Base-by-base conservation (phyloP, 2,113 vertebrate species). In the Andinoacara biseriatus region DNA sequence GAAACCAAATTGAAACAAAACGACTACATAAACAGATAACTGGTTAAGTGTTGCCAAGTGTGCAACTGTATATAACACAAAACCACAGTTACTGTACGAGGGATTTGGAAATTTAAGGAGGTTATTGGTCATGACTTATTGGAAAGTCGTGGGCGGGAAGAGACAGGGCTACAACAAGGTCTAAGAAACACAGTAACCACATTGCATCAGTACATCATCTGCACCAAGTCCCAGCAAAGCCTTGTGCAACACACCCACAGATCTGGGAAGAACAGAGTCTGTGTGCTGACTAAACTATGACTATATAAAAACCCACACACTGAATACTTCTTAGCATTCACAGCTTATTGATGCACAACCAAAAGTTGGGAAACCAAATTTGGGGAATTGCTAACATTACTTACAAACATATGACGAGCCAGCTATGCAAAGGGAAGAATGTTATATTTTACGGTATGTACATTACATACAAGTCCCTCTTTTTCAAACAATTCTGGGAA, bases 361-460 rank as follows among this genome's bases (percentile, higher is more conserved):
- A 85, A 29, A 81, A 57, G 40, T 63, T 80, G 58, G 77, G 62
- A 84, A 74, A 86, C 74, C 52, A 74, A 20, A 79, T 17, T 33
- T 38, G 57, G 59, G 81, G 75, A 54, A 38, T n/a, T 20, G 57
- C 82, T 24, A 75, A 65, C 17, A 11, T 85, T 95, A 96, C 95
- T 96, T 94, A 95, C 95, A 93, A 94, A 95, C 76, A 95, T 75
- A 78, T 90, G 91, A 61, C 38, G 89, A 40, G 91, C 83, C 78
- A 94, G 87, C 95, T 95, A 91, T 57, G 67, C 58, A 90, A 43
- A 81, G 46, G 56, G 17, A 69, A 83, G 49, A 89, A 90, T 29
- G 57, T 76, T 1, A 77, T n/a, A 80, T 61, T 79, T 78, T 81
- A 75, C 52, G 60, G 9, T 3, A 7, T 13, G 22, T 35, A 74